A percentile compares a stretch with the other conserved stretches of the same genome.
These are phyloP conservation scores for Mus minutoides DNA, from an alignment of 2,797 vertebrate genomes.

Conservation along the genomic window DNA sequence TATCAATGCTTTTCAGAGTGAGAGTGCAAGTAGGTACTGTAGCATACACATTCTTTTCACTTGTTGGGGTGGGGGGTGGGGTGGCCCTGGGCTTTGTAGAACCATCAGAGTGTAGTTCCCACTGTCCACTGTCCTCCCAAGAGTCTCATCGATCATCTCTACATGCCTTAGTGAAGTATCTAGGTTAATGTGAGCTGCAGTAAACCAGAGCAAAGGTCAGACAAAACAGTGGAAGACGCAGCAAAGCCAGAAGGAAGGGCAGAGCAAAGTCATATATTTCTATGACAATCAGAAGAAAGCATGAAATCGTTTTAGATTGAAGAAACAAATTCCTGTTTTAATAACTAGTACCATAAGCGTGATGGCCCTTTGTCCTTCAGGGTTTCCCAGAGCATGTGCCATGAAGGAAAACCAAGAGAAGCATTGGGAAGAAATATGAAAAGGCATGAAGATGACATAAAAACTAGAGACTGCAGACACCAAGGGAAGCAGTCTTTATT, in stretches of 20 bases:
- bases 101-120: fast-evolving
- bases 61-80: background rate
- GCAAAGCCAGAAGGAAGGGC: background rate
- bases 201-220: background rate
- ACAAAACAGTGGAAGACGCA: fast-evolving
- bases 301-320: background rate
- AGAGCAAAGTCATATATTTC: background rate
- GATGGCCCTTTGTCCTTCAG: background rate
- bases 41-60: background rate
- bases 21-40: background rate
- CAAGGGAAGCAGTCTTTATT: background rate
- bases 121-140: background rate
- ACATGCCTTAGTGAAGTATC: no score
- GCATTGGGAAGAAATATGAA: background rate
- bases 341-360: background rate
- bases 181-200: background rate
- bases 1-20: background rate
- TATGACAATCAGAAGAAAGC: background rate
- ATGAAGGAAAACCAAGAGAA: background rate
- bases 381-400: background rate
- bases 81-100: background rate
- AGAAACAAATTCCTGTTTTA: background rate
- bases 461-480: background rate
- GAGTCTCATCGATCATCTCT: fast-evolving
- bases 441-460: background rate